A percentile compares a stretch with the other conserved stretches of the same genome.
Evolutionary conservation across 2,888 invertebrate genomes (phyloP).

Genomic region (Mesorhabditis spiculigera): DNA sequence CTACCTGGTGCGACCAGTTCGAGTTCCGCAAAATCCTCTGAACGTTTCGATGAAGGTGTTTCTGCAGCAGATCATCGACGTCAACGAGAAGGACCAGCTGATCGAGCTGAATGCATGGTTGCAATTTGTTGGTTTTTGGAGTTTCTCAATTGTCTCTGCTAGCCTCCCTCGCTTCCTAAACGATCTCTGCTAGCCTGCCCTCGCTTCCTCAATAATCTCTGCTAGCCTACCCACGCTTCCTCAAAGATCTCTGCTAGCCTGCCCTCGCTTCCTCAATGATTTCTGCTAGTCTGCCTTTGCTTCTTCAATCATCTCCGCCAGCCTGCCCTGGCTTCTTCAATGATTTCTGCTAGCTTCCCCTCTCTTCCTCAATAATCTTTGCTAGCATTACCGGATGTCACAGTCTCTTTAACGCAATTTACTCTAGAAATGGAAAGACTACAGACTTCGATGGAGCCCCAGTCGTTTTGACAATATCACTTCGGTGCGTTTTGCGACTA

Average conservation of each 20-base stretch:
- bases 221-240: no score
- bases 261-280: background rate
- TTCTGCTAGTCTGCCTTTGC: no score
- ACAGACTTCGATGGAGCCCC: conserved; percentile 44
- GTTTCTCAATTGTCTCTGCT: no score
- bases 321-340: no score
- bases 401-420: background rate
- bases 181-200: no score
- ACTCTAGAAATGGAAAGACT: conserved; percentile 38
- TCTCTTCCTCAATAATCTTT: background rate
- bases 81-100: conserved; percentile 25
- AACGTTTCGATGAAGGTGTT: conserved; percentile 43
- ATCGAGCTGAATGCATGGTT: conserved; percentile 31
- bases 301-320: no score
- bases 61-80: conserved; percentile 18
- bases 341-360: background rate
- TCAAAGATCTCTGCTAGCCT: no score
- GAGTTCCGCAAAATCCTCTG: conserved; percentile 28
- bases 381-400: no score
- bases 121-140: no score
- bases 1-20: conserved; percentile 39
- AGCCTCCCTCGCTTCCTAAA: no score
- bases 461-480: conserved; percentile 38
- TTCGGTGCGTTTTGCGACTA: conserved; percentile 28
- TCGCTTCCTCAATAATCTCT: no score